phyloP scores from a whole-genome alignment of 1,140 invertebrate species.

The Zaprionus capensis region DNA sequence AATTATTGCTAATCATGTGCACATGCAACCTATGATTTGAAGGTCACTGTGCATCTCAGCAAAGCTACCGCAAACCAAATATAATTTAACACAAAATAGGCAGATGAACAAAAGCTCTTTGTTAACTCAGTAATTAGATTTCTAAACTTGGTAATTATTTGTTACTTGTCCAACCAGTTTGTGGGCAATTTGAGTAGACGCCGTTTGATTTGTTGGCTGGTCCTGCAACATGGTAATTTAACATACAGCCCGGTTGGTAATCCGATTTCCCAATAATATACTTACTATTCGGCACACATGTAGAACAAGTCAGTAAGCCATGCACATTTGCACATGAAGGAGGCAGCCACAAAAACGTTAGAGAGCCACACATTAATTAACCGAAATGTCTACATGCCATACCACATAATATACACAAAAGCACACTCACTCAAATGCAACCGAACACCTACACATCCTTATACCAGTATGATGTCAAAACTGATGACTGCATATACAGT shows the following conservation, averaged over 20 bases:
- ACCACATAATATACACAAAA: conserved; percentile 16
- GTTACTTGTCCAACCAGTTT: neutral
- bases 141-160: neutral
- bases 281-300: conserved; percentile 49
- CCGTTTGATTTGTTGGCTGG: neutral
- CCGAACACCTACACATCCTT: neutral
- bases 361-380: conserved; percentile 74
- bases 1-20: neutral
- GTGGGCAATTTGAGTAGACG: neutral
- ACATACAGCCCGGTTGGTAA: conserved; percentile 43
- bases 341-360: conserved; percentile 61
- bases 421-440: neutral
- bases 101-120: neutral
- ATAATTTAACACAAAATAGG: neutral
- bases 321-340: conserved; percentile 8
- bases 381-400: conserved; percentile 13
- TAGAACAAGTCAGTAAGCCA: neutral
- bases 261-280: conserved; percentile 53
- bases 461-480: conserved; percentile 1
- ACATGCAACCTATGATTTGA: conserved; percentile 32
- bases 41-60: neutral
- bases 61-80: neutral
- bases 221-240: conserved; percentile 32
- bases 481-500: conserved; percentile 38
- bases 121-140: conserved; percentile 4